Evolutionary conservation across 2,113 vertebrate genomes (phyloP).

Genomic region (Tursiops truncatus): DNA sequence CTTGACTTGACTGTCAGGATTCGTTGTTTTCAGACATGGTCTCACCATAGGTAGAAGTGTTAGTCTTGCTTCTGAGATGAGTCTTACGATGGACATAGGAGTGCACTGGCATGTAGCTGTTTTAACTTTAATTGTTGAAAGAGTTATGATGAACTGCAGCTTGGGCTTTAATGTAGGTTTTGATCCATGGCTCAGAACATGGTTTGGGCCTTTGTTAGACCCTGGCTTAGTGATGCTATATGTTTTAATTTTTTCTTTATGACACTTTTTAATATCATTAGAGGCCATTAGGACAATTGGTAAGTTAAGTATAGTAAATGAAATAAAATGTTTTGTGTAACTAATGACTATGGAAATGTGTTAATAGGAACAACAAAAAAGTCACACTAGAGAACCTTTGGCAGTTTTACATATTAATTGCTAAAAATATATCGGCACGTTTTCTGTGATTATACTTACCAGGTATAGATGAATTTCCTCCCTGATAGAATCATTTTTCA

Average conservation of each 20-base stretch:
- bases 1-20: neutral
- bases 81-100: neutral
- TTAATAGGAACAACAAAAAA: neutral
- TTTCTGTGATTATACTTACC: conserved; percentile 37
- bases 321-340: conserved; percentile 55
- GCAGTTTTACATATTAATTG: conserved; percentile 26
- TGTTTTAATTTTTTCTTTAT: neutral
- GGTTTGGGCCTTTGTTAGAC: conserved; percentile 4
- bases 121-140: neutral
- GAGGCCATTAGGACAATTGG: neutral
- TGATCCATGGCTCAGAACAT: conserved; percentile 28
- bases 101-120: neutral
- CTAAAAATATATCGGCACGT: neutral
- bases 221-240: neutral
- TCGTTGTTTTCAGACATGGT: neutral
- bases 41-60: neutral
- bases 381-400: neutral
- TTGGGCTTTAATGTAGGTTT: neutral
- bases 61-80: neutral
- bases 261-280: neutral
- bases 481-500: conserved; percentile 50
- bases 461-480: conserved; percentile 55
- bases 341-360: conserved; percentile 19
- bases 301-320: conserved; percentile 53
- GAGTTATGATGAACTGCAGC: neutral